phyloP scores from a whole-genome alignment of 2,797 vertebrate genomes.

The Falco concolor region DNA sequence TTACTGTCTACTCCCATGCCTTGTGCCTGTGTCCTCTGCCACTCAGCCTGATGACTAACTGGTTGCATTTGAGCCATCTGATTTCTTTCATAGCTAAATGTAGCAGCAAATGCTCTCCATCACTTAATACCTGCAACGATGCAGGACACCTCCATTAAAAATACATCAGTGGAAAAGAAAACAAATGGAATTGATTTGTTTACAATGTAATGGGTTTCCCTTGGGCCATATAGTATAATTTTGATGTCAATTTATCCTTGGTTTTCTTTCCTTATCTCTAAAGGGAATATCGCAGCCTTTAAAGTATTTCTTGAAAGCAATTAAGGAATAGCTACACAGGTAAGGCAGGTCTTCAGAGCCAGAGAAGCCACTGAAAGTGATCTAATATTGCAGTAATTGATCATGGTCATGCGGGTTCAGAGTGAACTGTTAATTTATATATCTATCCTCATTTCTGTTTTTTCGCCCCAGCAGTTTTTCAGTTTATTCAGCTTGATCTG shows the following conservation, averaged over 20 bases:
- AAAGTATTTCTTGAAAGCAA: neutral
- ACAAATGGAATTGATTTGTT: slow-evolving; percentile 3
- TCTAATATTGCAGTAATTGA: neutral
- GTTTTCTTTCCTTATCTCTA: neutral
- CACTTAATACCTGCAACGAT: neutral
- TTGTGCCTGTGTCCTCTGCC: neutral
- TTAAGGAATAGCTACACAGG: neutral
- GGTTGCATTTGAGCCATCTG: neutral
- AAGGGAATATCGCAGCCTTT: neutral
- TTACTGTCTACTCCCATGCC: neutral
- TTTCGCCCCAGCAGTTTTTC: neutral
- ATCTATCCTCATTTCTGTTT: neutral
- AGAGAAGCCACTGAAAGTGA: neutral
- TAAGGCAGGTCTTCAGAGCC: neutral
- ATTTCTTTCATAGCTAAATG: neutral
- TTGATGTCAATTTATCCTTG: neutral
- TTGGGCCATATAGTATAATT: neutral
- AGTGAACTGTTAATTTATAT: neutral
- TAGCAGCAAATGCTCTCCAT: neutral
- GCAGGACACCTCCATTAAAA: slow-evolving; percentile 8
- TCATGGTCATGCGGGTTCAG: fast-evolving
- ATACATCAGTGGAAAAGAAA: slow-evolving; percentile 3
- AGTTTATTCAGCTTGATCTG: neutral
- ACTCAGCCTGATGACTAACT: neutral
- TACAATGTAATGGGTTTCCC: neutral